These are phyloP conservation scores for Macrotrachela quadricornifera DNA, from an alignment of 1,140 invertebrate species.

Conservation along the genomic window DNA sequence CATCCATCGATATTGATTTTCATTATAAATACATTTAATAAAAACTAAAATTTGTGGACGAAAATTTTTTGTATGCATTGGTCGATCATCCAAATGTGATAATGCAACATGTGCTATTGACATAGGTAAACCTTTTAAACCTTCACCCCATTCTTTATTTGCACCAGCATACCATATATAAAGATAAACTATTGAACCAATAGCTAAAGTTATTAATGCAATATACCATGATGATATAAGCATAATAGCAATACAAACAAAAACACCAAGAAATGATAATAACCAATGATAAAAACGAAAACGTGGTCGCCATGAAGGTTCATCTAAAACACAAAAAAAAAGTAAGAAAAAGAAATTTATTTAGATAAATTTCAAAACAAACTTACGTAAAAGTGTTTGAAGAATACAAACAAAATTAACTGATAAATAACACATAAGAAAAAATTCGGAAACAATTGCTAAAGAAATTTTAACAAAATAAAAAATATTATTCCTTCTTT, in stretches of 20 bases:
- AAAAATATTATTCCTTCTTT: constrained; percentile 37
- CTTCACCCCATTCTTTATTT: constrained; percentile 99
- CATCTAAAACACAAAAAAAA: no score
- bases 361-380: no score
- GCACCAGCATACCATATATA: constrained; percentile 93
- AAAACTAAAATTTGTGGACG: constrained; percentile 75
- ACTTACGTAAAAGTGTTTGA: constrained; percentile 49
- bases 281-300: constrained; percentile 95
- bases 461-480: constrained; percentile 39
- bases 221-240: constrained; percentile 99
- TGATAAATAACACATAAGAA: constrained; percentile 98
- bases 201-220: constrained; percentile 75
- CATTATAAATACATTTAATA: constrained; percentile 27
- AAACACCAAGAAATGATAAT: constrained; percentile 59
- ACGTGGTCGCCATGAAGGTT: constrained; percentile 89
- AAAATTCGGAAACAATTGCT: constrained; percentile 39
- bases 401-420: constrained; percentile 93
- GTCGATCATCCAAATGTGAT: constrained; percentile 62
- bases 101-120: constrained; percentile 84
- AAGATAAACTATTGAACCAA: constrained; percentile 89
- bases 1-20: background rate
- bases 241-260: constrained; percentile 89
- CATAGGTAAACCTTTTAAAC: constrained; percentile 78
- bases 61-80: constrained; percentile 98
- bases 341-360: no score